A percentile compares a stretch with the other conserved stretches of the same genome.
Evolutionary conservation across 2,113 vertebrate genomes (phyloP).

Genomic region (Lanius collurio): DNA sequence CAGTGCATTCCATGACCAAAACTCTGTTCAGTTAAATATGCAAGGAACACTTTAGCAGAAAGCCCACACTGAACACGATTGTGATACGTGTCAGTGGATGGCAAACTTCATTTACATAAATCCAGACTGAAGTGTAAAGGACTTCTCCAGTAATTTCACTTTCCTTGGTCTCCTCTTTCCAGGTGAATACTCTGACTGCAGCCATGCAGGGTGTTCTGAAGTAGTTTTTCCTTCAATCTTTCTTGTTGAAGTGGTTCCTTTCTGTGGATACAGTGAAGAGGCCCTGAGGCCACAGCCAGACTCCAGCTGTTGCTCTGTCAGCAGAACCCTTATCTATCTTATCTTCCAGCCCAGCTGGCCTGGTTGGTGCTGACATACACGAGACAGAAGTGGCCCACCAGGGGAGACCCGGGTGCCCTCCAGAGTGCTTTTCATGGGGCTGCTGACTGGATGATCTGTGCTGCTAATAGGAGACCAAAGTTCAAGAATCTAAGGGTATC

Average conservation of each 20-base stretch:
- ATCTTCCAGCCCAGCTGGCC: neutral
- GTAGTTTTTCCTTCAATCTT: neutral
- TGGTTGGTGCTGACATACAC: neutral
- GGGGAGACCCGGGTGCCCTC: neutral
- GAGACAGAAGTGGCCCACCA: neutral
- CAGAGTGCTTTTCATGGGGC: neutral
- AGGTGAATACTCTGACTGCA: neutral
- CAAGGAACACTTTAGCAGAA: neutral
- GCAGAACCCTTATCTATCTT: neutral
- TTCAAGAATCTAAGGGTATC: neutral
- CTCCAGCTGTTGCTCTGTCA: neutral
- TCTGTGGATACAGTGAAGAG: neutral
- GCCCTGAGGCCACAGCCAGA: neutral
- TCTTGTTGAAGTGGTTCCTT: neutral
- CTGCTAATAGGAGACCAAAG: neutral
- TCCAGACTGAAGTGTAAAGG: neutral
- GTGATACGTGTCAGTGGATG: neutral
- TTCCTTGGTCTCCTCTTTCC: neutral
- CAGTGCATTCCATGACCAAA: neutral
- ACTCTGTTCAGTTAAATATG: neutral
- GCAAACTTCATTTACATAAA: neutral
- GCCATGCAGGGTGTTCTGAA: neutral
- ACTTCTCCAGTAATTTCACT: neutral
- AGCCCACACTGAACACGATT: rapidly evolving
- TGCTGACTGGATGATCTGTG: neutral